Evolutionary conservation across 2,113 vertebrate species (phyloP).

Genomic region (Cebus imitator): DNA sequence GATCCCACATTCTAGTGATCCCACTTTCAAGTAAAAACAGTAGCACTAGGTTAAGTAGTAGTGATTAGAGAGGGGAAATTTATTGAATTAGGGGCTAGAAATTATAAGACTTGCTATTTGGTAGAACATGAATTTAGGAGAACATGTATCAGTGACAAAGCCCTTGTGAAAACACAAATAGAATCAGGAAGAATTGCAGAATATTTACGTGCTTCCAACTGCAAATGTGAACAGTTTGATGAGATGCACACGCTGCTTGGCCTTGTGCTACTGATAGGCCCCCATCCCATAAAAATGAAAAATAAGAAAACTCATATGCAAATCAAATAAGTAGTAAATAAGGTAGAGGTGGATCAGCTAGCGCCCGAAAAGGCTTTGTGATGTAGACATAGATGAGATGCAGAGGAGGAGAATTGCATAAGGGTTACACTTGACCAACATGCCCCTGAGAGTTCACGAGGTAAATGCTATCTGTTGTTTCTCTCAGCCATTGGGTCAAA

Average conservation of each 20-base stretch:
- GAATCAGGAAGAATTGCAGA: neutral
- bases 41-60: neutral
- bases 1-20: neutral
- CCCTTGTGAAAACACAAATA: neutral
- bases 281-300: neutral
- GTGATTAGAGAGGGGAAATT: neutral
- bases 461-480: neutral
- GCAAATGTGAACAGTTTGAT: neutral
- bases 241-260: neutral
- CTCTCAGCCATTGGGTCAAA: neutral
- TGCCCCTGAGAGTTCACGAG: neutral
- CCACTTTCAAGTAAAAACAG: neutral
- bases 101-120: neutral
- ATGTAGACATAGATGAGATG: neutral
- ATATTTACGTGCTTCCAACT: neutral
- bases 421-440: neutral
- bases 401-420: neutral
- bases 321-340: neutral
- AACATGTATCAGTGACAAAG: neutral
- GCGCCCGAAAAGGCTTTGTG: too few relatives aligned
- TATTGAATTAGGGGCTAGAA: neutral
- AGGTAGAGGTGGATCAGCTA: too few relatives aligned
- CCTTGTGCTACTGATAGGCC: neutral
- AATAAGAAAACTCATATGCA: neutral
- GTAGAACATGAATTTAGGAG: neutral